phyloP scores from a whole-genome alignment of 2,113 vertebrate species.

The Otolemur garnettii region DNA sequence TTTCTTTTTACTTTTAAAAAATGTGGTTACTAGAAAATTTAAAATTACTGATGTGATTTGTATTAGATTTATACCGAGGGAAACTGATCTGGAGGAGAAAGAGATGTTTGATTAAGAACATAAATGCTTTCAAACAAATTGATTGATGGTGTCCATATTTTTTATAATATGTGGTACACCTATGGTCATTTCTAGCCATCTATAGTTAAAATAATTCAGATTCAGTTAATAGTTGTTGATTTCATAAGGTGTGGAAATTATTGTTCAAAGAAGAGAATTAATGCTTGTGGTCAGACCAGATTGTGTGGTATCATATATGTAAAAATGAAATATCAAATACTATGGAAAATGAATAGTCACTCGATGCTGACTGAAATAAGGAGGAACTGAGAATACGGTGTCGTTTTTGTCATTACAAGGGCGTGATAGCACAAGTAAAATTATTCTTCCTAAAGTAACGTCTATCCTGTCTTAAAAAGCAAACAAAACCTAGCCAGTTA shows the following conservation, averaged over 20 bases:
- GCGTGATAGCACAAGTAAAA: not conserved
- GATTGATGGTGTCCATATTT: slow-evolving; percentile 18
- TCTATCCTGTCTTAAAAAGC: not conserved
- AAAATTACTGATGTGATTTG: not conserved
- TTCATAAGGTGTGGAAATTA: not conserved
- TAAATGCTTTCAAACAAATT: slow-evolving; percentile 30
- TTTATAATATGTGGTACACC: not conserved
- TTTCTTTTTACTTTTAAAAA: slow-evolving; percentile 40
- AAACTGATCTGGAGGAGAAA: not conserved
- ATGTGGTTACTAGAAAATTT: slow-evolving; percentile 37
- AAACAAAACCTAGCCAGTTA: not conserved
- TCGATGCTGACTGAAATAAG: not conserved
- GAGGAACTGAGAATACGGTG: not conserved
- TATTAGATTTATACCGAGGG: not conserved
- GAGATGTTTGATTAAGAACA: slow-evolving; percentile 40
- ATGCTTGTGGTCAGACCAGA: not conserved
- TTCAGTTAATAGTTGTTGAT: slow-evolving; percentile 47
- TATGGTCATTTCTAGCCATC: not conserved
- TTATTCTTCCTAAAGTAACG: slow-evolving; percentile 11
- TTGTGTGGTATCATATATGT: not conserved
- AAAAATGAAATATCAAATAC: slow-evolving; percentile 33
- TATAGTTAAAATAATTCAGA: slow-evolving; percentile 42
- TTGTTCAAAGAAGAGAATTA: slow-evolving; percentile 42
- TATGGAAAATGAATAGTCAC: not conserved
- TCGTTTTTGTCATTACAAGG: slow-evolving; percentile 1